Base-by-base conservation (phyloP, 2,888 invertebrate species). In the Beris morrisii region DNA sequence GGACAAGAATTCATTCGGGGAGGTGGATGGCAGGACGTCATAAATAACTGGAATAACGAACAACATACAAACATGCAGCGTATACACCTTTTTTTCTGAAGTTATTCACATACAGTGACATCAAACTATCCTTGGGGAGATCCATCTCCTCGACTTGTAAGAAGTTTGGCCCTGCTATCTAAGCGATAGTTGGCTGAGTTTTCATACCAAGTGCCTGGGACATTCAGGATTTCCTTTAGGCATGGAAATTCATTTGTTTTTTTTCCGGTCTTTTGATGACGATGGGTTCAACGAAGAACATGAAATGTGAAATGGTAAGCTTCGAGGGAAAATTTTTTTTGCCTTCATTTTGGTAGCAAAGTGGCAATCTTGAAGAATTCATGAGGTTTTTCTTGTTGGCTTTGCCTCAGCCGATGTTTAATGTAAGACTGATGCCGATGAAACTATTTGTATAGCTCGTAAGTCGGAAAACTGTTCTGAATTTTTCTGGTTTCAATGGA, bases 1-100 rank as follows among this genome's bases (percentile, higher is more conserved):
- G 63, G 65, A 65, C 11, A 15, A 38, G 28, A 61, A 61, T 45
- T 28, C 54, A 64, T 54, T 64, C 15, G n/a, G 28, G 44, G 22
- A 45, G 9, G 54, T 44, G 9, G 56, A 15, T 28, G 58, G 45
- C 64, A 64, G 54, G 64, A 56, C 55, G 46, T 48, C 48, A 65
- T 65, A 65, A 65, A 65, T 56, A 32, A 65, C 64, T 48, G 48
- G 38, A 61, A 61, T 50, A 52, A 61, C 50, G 22, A 50, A 22
- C 31, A 38, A 46, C 58, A 59, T 59, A 11, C 48, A 32, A 48
- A 59, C 31, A 59, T 48, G 32, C 13, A 32, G 28, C 48, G 32
- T 48, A 15, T 12, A 31, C 28, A 45, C 45, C 53, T 30, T 30
- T 30, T 53, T 53, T 38, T 38, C 9, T 9, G 38, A 38, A 38